A percentile compares a stretch with the other conserved stretches of the same genome.
Conservation (phyloP, 1,140 invertebrate genomes). For the Drosophila truncata region DNA sequence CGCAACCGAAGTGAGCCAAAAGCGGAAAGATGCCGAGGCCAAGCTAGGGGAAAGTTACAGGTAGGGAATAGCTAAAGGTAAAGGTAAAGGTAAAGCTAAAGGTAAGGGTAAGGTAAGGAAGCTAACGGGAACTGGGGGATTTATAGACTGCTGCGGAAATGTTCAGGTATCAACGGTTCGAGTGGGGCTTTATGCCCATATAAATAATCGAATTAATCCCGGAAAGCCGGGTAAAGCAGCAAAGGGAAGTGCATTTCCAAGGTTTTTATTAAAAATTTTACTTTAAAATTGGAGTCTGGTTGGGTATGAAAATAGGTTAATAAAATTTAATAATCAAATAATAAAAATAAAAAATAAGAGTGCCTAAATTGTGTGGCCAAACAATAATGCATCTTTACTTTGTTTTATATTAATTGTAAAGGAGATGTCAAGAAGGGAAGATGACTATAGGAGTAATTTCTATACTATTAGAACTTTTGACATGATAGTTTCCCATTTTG, state of each 20-base stretch:
- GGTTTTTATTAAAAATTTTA: not conserved
- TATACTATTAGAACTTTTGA: too few species aligned
- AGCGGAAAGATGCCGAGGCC: conserved; percentile 19
- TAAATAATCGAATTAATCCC: conserved; percentile 49
- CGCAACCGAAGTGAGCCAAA: conserved; percentile 71
- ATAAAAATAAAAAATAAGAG: not conserved
- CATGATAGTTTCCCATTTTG: too few species aligned
- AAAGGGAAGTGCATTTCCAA: conserved; percentile 1
- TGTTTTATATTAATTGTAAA: too few species aligned
- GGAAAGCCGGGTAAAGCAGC: conserved; percentile 19
- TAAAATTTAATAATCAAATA: not conserved
- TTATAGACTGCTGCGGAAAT: conserved; percentile 47
- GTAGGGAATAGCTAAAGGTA: conserved; percentile 1
- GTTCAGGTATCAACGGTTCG: conserved; percentile 43
- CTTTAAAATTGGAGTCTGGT: not conserved
- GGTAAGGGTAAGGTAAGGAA: conserved; percentile 3
- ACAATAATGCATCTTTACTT: too few species aligned
- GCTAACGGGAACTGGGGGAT: conserved; percentile 26
- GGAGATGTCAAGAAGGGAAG: too few species aligned
- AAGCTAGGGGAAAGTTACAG: conserved; percentile 17
- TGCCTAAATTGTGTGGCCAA: too few species aligned
- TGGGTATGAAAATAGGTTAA: not conserved
- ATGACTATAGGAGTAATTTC: too few species aligned
- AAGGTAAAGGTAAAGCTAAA: not conserved
- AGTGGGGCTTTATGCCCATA: conserved; percentile 26